These are phyloP conservation scores for Griposia aprilina DNA, from an alignment of 2,888 invertebrate species.

Conservation along the genomic window DNA sequence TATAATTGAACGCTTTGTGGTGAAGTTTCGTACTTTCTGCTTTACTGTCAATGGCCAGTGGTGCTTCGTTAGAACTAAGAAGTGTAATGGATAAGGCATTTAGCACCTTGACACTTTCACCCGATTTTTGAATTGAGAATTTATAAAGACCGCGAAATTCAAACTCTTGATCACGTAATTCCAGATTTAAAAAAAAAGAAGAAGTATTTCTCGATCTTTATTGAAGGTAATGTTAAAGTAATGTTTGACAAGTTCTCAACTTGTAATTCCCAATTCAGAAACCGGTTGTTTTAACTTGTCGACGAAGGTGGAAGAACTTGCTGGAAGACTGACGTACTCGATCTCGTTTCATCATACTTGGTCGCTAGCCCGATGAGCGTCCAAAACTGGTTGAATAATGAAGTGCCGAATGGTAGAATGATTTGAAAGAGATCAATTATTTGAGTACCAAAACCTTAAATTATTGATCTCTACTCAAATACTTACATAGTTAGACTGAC, in stretches of 20 bases:
- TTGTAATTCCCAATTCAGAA: not conserved
- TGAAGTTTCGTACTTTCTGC: constrained; percentile 69
- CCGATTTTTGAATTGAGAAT: not conserved
- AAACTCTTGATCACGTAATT: not conserved
- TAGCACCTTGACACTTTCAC: not conserved
- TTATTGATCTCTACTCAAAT: not conserved
- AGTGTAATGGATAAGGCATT: constrained; percentile 39
- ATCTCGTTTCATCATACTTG: not conserved
- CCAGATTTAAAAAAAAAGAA: too few species aligned
- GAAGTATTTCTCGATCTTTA: too few species aligned
- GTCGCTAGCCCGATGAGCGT: not conserved
- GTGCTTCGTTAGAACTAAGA: constrained; percentile 28
- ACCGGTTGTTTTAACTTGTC: not conserved
- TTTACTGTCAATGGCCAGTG: constrained; percentile 78
- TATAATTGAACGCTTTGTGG: constrained; percentile 85
- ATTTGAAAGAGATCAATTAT: not conserved
- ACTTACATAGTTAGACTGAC: too few species aligned
- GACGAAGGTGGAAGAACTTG: not conserved
- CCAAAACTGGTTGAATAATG: not conserved
- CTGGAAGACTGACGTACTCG: not conserved
- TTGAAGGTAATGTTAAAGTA: too few species aligned
- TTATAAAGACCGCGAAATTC: too few species aligned
- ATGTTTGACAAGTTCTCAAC: too few species aligned
- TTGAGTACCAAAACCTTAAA: not conserved
- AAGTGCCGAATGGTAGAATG: not conserved